These are phyloP conservation scores for Larimichthys polyactis DNA, from an alignment of 2,113 vertebrate genomes.

Conservation along the genomic window DNA sequence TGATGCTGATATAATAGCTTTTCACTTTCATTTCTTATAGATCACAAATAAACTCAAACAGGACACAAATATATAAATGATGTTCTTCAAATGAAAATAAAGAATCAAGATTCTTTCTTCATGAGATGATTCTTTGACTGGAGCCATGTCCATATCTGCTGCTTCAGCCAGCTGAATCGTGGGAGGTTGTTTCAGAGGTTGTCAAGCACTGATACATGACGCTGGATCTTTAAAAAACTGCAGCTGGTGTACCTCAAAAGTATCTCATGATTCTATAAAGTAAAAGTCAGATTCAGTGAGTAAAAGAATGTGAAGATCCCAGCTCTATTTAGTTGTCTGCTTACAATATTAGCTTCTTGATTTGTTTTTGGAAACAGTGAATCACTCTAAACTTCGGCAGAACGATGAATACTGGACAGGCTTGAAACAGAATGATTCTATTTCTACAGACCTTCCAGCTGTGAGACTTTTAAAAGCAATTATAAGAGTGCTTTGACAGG, in stretches of 20 bases:
- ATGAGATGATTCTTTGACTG: too few species aligned
- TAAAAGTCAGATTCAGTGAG: not conserved
- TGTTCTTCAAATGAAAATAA: too few species aligned
- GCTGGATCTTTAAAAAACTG: not conserved
- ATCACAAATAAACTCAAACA: too few species aligned
- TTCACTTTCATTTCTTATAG: too few species aligned
- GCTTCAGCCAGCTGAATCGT: too few species aligned
- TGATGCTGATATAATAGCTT: too few species aligned
- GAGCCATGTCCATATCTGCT: too few species aligned
- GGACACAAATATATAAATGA: too few species aligned
- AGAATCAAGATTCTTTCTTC: too few species aligned
- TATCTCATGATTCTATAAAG: not conserved
- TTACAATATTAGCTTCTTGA: constrained; percentile 7
- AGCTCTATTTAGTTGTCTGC: constrained; percentile 7
- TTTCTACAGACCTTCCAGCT: constrained; percentile 33
- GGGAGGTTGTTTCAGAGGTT: too few species aligned
- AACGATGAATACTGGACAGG: constrained; percentile 7
- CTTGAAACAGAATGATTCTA: constrained; percentile 28
- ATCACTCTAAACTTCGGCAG: constrained; percentile 21
- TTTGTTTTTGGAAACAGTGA: constrained; percentile 28
- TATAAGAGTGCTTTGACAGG: constrained; percentile 53
- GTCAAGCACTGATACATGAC: not conserved
- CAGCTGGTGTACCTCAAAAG: not conserved
- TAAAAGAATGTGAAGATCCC: not conserved
- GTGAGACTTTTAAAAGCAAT: constrained; percentile 52